These are phyloP conservation scores for Phalacrocorax brasilianus DNA, from an alignment of 2,113 vertebrate species.

Conservation along the genomic window DNA sequence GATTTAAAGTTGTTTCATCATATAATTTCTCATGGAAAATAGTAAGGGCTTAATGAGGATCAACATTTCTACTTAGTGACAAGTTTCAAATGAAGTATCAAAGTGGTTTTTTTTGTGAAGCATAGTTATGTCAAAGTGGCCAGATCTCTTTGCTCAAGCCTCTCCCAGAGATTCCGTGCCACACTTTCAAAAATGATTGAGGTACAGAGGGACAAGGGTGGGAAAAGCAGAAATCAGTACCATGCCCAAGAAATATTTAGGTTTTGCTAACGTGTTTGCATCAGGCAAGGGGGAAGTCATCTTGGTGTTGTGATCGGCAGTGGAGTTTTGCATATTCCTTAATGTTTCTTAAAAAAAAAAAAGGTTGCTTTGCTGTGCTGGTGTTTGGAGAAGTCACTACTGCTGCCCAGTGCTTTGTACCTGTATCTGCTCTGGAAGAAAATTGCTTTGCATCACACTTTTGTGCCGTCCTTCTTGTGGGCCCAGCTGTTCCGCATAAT, in stretches of 20 bases:
- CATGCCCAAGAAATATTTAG: not conserved
- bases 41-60: not conserved
- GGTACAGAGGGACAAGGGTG: not conserved
- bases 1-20: not conserved
- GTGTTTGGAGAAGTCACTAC: not conserved
- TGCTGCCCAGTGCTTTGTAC: not conserved
- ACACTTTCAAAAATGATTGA: not conserved
- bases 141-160: not conserved
- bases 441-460: not conserved
- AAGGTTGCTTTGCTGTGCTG: not conserved
- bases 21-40: not conserved
- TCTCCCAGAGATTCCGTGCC: not conserved
- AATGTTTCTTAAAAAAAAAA: not conserved
- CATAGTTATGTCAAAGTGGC: not conserved
- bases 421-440: not conserved
- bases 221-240: not conserved
- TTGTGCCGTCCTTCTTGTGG: not conserved
- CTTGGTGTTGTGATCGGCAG: accelerated
- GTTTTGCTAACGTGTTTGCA: not conserved
- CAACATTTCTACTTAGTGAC: not conserved
- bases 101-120: not conserved
- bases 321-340: not conserved
- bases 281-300: not conserved
- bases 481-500: not conserved
- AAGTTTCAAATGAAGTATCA: not conserved